Conservation (phyloP, 2,888 invertebrate species). For the Notocelia uddmanniana region DNA sequence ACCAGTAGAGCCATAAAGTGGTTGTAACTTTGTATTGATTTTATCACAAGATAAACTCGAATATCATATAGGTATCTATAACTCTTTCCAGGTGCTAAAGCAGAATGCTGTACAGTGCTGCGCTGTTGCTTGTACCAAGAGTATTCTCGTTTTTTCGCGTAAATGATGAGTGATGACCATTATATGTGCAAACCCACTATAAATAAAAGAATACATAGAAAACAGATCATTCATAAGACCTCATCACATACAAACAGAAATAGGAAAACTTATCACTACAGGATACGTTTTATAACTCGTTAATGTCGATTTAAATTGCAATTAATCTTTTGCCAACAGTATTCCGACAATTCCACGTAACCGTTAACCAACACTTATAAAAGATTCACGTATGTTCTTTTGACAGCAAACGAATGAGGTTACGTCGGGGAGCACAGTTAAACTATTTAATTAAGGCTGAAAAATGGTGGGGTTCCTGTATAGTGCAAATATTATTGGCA, state of each 20-base stretch:
- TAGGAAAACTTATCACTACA: not conserved
- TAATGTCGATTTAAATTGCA: constrained; percentile 22
- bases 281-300: not conserved
- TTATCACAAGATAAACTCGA: not conserved
- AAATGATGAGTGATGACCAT: not conserved
- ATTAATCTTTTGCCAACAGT: constrained; percentile 6
- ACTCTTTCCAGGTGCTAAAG: not conserved
- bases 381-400: constrained; percentile 27
- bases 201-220: too few species aligned
- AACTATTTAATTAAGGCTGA: constrained; percentile 63
- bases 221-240: not conserved
- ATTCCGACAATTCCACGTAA: constrained; percentile 19
- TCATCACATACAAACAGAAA: not conserved
- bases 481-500: constrained; percentile 2
- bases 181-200: too few species aligned
- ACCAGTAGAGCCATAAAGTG: too few species aligned
- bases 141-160: not conserved
- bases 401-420: constrained; percentile 35
- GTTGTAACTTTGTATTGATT: not conserved
- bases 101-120: too few species aligned
- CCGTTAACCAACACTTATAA: constrained; percentile 15
- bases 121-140: not conserved
- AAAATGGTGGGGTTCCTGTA: constrained; percentile 54
- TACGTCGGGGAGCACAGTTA: constrained; percentile 46
- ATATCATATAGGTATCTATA: not conserved